These are phyloP conservation scores for Stomatorhinus walkeri DNA, from an alignment of 2,797 vertebrate species.

Conservation along the genomic window DNA sequence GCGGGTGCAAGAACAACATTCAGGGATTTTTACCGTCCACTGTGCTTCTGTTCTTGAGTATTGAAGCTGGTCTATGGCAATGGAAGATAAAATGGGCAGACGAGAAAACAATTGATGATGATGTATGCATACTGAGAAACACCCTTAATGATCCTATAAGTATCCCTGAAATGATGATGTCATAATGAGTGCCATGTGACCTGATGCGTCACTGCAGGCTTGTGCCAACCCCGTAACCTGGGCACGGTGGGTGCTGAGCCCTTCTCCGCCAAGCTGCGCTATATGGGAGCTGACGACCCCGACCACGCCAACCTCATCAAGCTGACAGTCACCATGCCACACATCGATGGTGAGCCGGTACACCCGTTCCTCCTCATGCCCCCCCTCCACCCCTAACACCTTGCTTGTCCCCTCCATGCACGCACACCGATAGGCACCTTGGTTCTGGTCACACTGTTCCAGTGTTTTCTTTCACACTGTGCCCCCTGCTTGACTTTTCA, in stretches of 20 bases:
- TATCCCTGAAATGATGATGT: background rate
- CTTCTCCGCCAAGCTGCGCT: constrained; percentile 86
- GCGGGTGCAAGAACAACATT: background rate
- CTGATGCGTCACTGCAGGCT: constrained; percentile 54
- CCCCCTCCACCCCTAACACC: background rate
- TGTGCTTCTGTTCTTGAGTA: background rate
- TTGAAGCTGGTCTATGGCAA: background rate
- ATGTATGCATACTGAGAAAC: background rate
- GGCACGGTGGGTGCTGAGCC: constrained; percentile 87
- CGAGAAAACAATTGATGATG: background rate
- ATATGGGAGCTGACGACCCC: constrained; percentile 77
- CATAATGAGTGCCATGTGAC: background rate
- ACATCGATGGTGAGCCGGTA: constrained; percentile 75
- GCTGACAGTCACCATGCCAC: constrained; percentile 85
- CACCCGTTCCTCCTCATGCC: background rate
- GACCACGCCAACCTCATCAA: constrained; percentile 82
- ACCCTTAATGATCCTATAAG: background rate
- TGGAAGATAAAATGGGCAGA: background rate
- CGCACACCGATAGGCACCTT: background rate
- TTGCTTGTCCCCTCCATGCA: background rate
- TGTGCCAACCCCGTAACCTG: constrained; percentile 79
- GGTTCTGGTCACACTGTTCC: background rate
- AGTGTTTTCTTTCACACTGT: background rate
- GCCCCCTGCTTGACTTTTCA: background rate
- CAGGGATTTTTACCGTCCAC: background rate